Percentiles rank a stretch among this genome's conserved stretches.
These are phyloP conservation scores for Tenualosa thibaudeaui DNA, from an alignment of 2,797 vertebrate genomes.

Conservation along the genomic window DNA sequence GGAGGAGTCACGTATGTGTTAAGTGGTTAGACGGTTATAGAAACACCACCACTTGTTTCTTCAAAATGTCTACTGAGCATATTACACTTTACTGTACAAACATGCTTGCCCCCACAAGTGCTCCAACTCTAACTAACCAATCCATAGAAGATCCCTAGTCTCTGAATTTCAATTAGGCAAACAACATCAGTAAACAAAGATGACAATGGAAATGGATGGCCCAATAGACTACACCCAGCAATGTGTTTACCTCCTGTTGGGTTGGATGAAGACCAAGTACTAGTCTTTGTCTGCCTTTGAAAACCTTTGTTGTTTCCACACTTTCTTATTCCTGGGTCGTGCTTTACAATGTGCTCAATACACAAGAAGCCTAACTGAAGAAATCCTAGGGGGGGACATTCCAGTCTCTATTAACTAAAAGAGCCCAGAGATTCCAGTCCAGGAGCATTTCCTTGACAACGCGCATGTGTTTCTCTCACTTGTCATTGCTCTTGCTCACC, in stretches of 20 bases:
- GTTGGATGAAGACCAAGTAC: slow-evolving; percentile 1
- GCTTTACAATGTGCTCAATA: background rate
- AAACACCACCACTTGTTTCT: slow-evolving; percentile 24
- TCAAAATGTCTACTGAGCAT: slow-evolving; percentile 56
- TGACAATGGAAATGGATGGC: background rate
- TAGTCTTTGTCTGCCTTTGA: background rate
- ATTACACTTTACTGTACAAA: background rate
- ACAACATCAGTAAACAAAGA: background rate
- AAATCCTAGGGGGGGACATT: background rate
- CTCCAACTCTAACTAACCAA: background rate
- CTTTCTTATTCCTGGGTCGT: background rate
- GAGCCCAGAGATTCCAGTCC: slow-evolving; percentile 52
- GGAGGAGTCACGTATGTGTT: background rate
- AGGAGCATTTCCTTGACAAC: slow-evolving; percentile 56
- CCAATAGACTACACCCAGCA: background rate
- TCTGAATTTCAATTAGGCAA: background rate
- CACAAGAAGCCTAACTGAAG: slow-evolving; percentile 26
- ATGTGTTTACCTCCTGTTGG: background rate
- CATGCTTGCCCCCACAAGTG: background rate
- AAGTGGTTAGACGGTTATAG: background rate
- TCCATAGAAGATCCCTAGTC: background rate
- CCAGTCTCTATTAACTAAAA: background rate
- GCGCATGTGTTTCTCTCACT: slow-evolving; percentile 25
- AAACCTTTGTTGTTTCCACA: background rate
- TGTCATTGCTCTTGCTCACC: background rate